These are phyloP conservation scores for Priocnemis perturbator DNA, from an alignment of 2,888 invertebrate genomes.

Conservation along the genomic window DNA sequence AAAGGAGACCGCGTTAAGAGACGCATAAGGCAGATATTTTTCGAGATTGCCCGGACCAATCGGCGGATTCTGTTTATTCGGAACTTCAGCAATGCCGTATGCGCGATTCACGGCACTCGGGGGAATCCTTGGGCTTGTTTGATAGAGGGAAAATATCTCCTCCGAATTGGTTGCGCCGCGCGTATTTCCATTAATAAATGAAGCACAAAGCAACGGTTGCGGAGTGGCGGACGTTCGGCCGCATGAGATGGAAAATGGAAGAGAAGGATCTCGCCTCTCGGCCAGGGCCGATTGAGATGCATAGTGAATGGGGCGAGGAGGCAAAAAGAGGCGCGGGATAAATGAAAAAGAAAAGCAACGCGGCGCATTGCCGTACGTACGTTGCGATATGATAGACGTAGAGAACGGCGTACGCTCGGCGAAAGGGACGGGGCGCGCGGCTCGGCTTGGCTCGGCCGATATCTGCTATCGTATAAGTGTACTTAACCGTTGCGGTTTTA, in stretches of 20 bases:
- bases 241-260: slow-evolving; percentile 4
- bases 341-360: slow-evolving; percentile 7
- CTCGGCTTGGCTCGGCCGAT: too few species aligned
- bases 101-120: too few species aligned
- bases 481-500: slow-evolving; percentile 36
- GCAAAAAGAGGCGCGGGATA: slow-evolving; percentile 5
- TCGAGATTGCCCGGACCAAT: neutral
- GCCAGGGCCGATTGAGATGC: too few species aligned
- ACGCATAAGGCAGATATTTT: neutral
- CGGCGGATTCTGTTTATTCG: too few species aligned
- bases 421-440: too few species aligned
- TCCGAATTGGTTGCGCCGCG: slow-evolving; percentile 27
- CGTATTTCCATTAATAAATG: slow-evolving; percentile 39
- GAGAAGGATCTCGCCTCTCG: slow-evolving; percentile 19
- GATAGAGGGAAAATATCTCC: slow-evolving; percentile 15
- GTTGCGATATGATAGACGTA: neutral
- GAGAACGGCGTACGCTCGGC: slow-evolving; percentile 10
- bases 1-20: neutral
- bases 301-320: slow-evolving; percentile 12
- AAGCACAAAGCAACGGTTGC: neutral
- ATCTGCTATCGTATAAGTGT: slow-evolving; percentile 20
- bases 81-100: too few species aligned
- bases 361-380: neutral
- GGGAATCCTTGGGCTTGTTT: too few species aligned
- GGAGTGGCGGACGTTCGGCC: too few species aligned